These are phyloP conservation scores for Aphrocallistes beatrix DNA, from an alignment of 37 sponge, comb jelly and placozoan genomes.

Conservation along the genomic window DNA sequence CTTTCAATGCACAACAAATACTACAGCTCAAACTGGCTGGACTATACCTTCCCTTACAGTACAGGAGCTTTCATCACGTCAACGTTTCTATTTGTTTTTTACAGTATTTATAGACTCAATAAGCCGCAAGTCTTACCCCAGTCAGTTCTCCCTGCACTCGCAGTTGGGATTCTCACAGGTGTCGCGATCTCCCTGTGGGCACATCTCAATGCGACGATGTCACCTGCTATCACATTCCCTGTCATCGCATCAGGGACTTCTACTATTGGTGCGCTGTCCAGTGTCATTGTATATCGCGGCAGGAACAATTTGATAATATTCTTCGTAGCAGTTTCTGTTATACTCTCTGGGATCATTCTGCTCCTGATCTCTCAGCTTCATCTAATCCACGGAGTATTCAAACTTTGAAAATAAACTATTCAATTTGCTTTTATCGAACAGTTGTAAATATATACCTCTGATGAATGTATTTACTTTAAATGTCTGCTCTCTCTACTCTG, in stretches of 20 bases:
- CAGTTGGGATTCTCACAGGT: conserved; percentile 72
- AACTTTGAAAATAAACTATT: too few species aligned
- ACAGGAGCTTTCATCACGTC: conserved; percentile 60
- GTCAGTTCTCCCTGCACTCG: conserved; percentile 54
- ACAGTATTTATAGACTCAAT: conserved; percentile 36
- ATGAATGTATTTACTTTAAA: too few species aligned
- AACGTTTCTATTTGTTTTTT: conserved; percentile 45
- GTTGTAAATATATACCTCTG: too few species aligned
- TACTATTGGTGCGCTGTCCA: conserved; percentile 42
- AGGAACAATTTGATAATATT: conserved; percentile 41
- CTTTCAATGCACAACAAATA: not conserved
- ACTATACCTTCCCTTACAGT: conserved; percentile 61
- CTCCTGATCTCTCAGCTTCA: conserved; percentile 40
- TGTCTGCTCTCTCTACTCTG: not conserved
- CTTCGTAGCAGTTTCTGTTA: conserved; percentile 28
- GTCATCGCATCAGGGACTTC: conserved; percentile 60
- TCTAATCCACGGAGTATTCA: too few species aligned
- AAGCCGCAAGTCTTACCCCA: conserved; percentile 51
- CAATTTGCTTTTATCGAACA: too few species aligned
- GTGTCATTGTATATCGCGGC: conserved; percentile 53
- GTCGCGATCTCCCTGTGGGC: conserved; percentile 55
- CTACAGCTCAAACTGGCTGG: conserved; percentile 23
- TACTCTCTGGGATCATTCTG: conserved; percentile 35
- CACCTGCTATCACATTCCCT: conserved; percentile 52
- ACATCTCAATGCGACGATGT: conserved; percentile 47